These are phyloP conservation scores for Ridgeia piscesae DNA, from an alignment of 1,140 invertebrate genomes.

Conservation along the genomic window DNA sequence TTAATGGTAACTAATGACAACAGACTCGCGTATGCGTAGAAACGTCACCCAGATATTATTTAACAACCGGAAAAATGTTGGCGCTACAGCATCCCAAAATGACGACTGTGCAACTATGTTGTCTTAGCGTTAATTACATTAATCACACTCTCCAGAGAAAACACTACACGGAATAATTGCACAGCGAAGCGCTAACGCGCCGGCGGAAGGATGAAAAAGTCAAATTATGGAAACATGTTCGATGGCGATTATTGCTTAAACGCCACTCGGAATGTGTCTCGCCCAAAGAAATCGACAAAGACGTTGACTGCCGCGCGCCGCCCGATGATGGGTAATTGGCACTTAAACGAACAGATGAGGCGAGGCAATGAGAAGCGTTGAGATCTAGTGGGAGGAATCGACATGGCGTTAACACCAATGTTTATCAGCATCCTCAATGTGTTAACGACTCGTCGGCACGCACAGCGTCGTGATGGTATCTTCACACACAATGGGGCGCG, in stretches of 20 bases:
- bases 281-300: neutral
- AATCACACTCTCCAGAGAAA: neutral
- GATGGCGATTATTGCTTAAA: neutral
- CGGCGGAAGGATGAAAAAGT: neutral
- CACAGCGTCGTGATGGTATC: neutral
- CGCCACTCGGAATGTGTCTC: neutral
- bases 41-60: too few species aligned
- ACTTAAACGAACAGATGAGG: neutral
- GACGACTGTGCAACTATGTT: neutral
- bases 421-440: neutral
- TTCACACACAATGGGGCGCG: neutral
- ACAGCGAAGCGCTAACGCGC: neutral
- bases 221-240: neutral
- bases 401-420: neutral
- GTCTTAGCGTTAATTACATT: neutral
- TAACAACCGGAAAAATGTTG: too few species aligned
- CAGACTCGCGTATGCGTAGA: too few species aligned
- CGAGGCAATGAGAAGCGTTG: neutral
- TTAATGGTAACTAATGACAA: too few species aligned
- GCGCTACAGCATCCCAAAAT: neutral
- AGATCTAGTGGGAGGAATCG: neutral
- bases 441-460: neutral
- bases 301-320: neutral
- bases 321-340: neutral
- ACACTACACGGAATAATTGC: too few species aligned